Evolutionary conservation across 2,888 invertebrate species (phyloP).

Genomic region (Agriopis aurantiaria): DNA sequence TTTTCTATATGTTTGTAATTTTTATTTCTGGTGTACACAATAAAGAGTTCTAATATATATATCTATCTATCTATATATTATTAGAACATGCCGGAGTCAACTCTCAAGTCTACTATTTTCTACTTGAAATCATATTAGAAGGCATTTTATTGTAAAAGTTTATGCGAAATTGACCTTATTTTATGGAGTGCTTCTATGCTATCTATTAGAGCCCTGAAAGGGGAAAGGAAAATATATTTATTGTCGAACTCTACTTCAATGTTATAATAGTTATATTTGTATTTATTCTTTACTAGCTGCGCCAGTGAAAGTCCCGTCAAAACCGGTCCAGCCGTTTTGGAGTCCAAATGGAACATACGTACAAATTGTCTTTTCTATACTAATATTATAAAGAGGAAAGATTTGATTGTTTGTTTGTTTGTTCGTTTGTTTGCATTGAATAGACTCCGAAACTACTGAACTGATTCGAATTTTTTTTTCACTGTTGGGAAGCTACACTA

Average conservation of each 20-base stretch:
- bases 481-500: too few species aligned
- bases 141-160: slow-evolving; percentile 57
- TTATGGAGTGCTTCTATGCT: slow-evolving; percentile 39
- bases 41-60: neutral
- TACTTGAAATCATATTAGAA: slow-evolving; percentile 54
- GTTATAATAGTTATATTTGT: too few species aligned
- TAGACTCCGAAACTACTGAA: too few species aligned
- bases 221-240: neutral
- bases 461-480: too few species aligned
- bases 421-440: too few species aligned
- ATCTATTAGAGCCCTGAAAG: slow-evolving; percentile 25
- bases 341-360: too few species aligned
- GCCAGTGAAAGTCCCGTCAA: too few species aligned
- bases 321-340: too few species aligned
- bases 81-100: slow-evolving; percentile 19
- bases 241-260: neutral
- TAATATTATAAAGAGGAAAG: too few species aligned
- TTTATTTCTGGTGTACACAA: neutral
- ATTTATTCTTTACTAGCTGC: too few species aligned
- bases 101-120: slow-evolving; percentile 11
- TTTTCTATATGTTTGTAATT: neutral
- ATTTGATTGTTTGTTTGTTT: too few species aligned
- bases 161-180: slow-evolving; percentile 47
- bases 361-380: too few species aligned
- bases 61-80: neutral